Evolutionary conservation across 2,113 vertebrate genomes (phyloP), one percentile per base, ranked within the genome.

Genomic region (Cryptotis parvus): DNA sequence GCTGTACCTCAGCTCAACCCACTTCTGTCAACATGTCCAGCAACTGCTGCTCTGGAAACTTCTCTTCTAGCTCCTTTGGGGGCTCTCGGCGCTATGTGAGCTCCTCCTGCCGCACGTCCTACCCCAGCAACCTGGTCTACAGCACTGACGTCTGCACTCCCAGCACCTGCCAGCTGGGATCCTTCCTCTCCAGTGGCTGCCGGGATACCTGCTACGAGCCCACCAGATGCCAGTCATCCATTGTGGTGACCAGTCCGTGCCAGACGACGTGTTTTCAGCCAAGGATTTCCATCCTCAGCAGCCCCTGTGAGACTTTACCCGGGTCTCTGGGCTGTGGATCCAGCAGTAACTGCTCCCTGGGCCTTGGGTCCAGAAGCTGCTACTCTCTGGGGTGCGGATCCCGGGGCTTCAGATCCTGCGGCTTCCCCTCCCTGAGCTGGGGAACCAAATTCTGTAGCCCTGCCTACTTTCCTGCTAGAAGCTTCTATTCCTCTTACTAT

Each of bases 111-210:
- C 27, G 76, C 65, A n/a, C n/a, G n/a, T n/a, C n/a, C 58, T 86
- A 49, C 39, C 92, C 92, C 58, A 87, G 72, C n/a, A 91, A 89
- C 66, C 78, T 94, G 70, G 39, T 95, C 70, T 91, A 79, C 58
- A 55, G 31, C 16, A 33, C 55, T 16, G 14, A 52, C 9, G 27
- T 77, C 66, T 78, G 72, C 45, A 69, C 65, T 65, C 66, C 75
- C 15, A 55, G 70, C 1, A 31, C 39, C 85, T 85, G 11, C 52
- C 91, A 85, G 63, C 63, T 31, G 31, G 66, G 45, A 1, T 77
- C 84, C 14, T 79, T 37, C 69, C 22, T 85, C 37, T 80, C 16
- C 63, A 72, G 7, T 0, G 20, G 41, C 49, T 94, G 73, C 20
- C 77, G 89, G 58, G 77, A 87, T 72, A 76, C 31, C 26, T 70